Evolutionary conservation across 2,888 invertebrate genomes (phyloP), one percentile per base, ranked within the genome.

Genomic region (Tricholauxania praeusta): DNA sequence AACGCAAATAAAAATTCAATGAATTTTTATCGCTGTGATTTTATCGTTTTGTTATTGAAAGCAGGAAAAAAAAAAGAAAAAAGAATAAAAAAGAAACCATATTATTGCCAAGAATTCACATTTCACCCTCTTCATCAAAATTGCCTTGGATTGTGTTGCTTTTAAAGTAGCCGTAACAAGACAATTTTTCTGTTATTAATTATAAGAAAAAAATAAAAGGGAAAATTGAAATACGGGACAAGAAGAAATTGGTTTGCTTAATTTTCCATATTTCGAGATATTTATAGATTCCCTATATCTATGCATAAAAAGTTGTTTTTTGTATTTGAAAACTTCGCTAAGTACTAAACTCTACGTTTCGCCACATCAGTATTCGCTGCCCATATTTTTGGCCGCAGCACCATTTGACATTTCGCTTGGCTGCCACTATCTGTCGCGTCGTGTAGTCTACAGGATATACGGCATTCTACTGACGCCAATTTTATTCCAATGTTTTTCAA

Each of bases 381-480:
- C 28, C 22, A 14, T 14, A 57, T 28, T 57, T 22, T 28, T 28
- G 57, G 15, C 22, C 15, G 15, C 19, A 28, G 15, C 28, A 57
- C 15, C 28, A 57, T 55, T 55, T 19, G 19, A 55, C 55, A 55
- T 57, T 57, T 28, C 15, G 57, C 51, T 64, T 64, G n/a, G 8
- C 39, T 39, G 39, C 39, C 39, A 4, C 5, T 39, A 39, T 65
- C 12, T 15, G 19, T 53, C 52, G 28, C 52, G 49, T 65, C 65
- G 15, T 39, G 0, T 39, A 60, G 59, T 55, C 57, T 57, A 28
- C 15, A 28, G 14, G 7, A 22, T 57, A 14, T 57, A 14, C 28
- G 22, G 19, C 22, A 17, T 2, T 63, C n/a, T 17, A 79, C 84
- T 82, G 84, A 84, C 84, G 84, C 85, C 84, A 83, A 80, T 83